Evolutionary conservation across 2,888 invertebrate species (phyloP).

Genomic region (Schizaphis graminum): DNA sequence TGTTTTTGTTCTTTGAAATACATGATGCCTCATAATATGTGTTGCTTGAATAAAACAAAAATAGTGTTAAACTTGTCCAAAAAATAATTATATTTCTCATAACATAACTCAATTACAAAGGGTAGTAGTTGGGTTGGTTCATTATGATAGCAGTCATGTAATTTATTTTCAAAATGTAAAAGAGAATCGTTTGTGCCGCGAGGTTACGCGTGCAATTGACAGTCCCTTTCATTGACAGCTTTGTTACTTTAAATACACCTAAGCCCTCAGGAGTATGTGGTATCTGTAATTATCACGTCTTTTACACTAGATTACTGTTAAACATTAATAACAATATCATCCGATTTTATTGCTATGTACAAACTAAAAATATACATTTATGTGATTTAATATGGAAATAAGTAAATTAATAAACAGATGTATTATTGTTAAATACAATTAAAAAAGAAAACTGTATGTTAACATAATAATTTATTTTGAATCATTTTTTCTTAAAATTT

Average conservation of each 20-base stretch:
- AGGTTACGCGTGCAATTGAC: constrained; percentile 59
- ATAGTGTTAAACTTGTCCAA: not conserved
- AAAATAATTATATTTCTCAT: not conserved
- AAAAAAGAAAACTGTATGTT: not conserved
- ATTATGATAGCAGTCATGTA: constrained; percentile 8
- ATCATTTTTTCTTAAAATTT: not conserved
- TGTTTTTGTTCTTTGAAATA: not conserved
- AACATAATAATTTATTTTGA: not conserved
- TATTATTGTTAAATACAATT: not conserved
- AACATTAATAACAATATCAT: not conserved
- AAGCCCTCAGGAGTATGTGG: not conserved
- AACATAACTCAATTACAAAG: constrained; percentile 26
- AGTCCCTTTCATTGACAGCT: constrained; percentile 50
- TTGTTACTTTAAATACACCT: constrained; percentile 44
- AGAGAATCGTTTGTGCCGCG: constrained; percentile 34
- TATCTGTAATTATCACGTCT: constrained; percentile 58
- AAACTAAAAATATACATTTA: not conserved
- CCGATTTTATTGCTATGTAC: not conserved
- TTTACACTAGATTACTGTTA: not conserved
- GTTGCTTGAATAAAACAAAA: not conserved
- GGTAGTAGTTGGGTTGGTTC: not conserved
- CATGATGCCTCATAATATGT: not conserved
- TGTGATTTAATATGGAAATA: not conserved
- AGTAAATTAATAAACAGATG: not conserved
- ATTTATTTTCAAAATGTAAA: constrained; percentile 62